Evolutionary conservation across 2,888 invertebrate genomes (phyloP).

Genomic region (Acronicta aceris): DNA sequence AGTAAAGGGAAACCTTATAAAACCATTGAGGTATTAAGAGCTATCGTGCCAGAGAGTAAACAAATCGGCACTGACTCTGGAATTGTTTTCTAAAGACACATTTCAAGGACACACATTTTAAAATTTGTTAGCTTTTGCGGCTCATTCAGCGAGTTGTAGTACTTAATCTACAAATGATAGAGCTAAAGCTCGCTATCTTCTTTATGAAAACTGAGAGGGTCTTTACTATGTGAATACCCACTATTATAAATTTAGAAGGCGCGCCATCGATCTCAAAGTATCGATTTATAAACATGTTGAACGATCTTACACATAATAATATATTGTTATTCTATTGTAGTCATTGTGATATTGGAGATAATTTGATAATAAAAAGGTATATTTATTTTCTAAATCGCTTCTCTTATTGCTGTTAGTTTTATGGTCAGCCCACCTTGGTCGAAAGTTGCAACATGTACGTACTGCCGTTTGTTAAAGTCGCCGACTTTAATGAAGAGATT

Average conservation of each 20-base stretch:
- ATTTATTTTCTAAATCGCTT: slow-evolving; percentile 52
- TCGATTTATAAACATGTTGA: slow-evolving; percentile 52
- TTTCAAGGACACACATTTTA: too few relatives aligned
- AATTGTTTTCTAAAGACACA: too few relatives aligned
- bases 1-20: slow-evolving; percentile 30
- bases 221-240: slow-evolving; percentile 37
- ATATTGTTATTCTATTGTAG: slow-evolving; percentile 52
- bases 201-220: slow-evolving; percentile 4
- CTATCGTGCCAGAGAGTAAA: background rate
- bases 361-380: slow-evolving; percentile 53
- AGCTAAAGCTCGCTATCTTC: background rate
- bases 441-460: slow-evolving; percentile 36
- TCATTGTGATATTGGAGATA: slow-evolving; percentile 54
- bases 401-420: slow-evolving; percentile 45
- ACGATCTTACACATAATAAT: slow-evolving; percentile 53
- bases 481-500: slow-evolving; percentile 23
- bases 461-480: slow-evolving; percentile 19
- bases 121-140: background rate
- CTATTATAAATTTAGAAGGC: slow-evolving; percentile 21
- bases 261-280: slow-evolving; percentile 40
- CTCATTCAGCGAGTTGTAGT: background rate
- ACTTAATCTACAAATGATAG: background rate
- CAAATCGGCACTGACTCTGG: too few relatives aligned
- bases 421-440: slow-evolving; percentile 46
- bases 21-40: slow-evolving; percentile 6